Evolutionary conservation across 1,140 invertebrate genomes (phyloP), one percentile per base, ranked within the genome.

Genomic region (Zeugodacus cucurbitae): DNA sequence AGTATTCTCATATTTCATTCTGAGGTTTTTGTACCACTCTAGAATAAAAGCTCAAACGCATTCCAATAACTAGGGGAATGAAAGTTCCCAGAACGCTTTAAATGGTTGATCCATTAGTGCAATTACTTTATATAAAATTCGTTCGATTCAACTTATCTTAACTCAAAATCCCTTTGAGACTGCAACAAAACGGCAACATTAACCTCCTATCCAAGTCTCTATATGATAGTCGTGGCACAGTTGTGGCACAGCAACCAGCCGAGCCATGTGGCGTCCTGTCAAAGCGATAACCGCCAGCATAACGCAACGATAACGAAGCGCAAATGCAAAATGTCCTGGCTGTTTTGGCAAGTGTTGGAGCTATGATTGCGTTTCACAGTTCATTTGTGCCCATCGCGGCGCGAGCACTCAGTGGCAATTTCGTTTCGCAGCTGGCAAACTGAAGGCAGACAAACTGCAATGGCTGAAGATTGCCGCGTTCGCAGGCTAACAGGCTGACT

Each of bases 291-390:
- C 74, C 22, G 29, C 74, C 74, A 82, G 74, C 74, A 82, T 82
- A 82, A 82, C 74, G 17, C 22, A 82, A 82, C 74, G 41, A 82
- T 82, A 82, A 48, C 74, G 74, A 48, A 82, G 74, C 37, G 41
- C 20, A 44, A 82, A 82, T 37, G 34, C 41, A 82, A 82, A 44
- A n/a, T 82, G 22, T 44, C 41, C 44, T 11, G 26, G 10, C 41
- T 48, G 20, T 82, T 82, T 82, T 48, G 74, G 37, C 74, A 82
- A 82, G 26, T 48, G 74, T 26, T 37, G 41, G 10, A 26, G 64
- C 74, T 22, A 82, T 82, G 74, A 82, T 82, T 82, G 74, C 74
- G 41, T 82, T 82, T 82, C 74, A 82, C 74, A 82, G 74, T 82
- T 82, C 74, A 54, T 82, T 82, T 82, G 74, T 7, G 74, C 41